These are phyloP conservation scores for Lysandra coridon DNA, from an alignment of 2,888 invertebrate genomes.

Conservation along the genomic window DNA sequence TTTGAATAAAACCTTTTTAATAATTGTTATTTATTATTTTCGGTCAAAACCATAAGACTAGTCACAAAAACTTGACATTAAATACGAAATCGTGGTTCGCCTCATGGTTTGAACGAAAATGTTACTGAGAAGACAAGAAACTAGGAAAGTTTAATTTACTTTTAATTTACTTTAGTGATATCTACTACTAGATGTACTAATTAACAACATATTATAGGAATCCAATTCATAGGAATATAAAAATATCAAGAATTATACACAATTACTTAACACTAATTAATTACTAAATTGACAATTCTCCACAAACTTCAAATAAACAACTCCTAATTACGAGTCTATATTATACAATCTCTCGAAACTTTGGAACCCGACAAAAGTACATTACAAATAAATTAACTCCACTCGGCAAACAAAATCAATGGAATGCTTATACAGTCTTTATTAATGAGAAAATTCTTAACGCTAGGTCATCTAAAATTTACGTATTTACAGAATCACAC, in stretches of 20 bases:
- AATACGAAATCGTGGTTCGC: too few relatives aligned
- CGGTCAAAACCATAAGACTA: too few relatives aligned
- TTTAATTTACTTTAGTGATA: not conserved
- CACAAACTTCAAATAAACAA: conserved; percentile 1
- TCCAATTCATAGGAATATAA: conserved; percentile 6
- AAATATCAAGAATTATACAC: conserved; percentile 17
- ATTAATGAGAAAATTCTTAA: conserved; percentile 36
- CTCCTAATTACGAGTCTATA: not conserved
- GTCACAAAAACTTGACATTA: too few relatives aligned
- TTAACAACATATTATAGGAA: conserved; percentile 18
- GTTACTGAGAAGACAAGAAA: not conserved
- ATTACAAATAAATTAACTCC: conserved; percentile 12
- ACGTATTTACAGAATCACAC: conserved; percentile 25
- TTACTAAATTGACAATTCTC: not conserved
- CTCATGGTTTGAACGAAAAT: too few relatives aligned
- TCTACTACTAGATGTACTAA: not conserved
- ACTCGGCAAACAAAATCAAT: conserved; percentile 1
- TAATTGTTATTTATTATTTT: not conserved
- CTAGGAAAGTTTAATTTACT: not conserved
- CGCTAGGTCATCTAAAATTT: conserved; percentile 26
- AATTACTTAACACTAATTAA: not conserved
- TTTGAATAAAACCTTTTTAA: not conserved
- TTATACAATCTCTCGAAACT: conserved; percentile 16
- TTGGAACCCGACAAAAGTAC: conserved; percentile 33
- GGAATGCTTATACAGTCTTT: conserved; percentile 67